phyloP scores from a whole-genome alignment of 2,888 invertebrate species.

The Lasius platythorax region DNA sequence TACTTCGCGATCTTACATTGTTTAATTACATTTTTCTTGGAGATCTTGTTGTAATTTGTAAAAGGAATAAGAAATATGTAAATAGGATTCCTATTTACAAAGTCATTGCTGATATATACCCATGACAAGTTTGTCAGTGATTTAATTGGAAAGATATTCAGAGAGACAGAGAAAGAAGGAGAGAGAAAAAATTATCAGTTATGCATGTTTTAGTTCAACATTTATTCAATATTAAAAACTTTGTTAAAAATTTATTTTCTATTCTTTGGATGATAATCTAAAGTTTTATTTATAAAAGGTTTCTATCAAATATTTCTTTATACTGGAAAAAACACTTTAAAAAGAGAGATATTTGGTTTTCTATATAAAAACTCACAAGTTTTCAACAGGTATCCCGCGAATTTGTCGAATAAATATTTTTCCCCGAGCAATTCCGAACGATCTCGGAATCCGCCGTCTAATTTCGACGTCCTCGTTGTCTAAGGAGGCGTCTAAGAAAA shows the following conservation, averaged over 20 bases:
- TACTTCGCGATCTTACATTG: neutral
- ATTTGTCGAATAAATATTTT: constrained; percentile 34
- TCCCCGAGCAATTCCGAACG: neutral
- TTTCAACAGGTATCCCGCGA: neutral
- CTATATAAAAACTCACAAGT: neutral
- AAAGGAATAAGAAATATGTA: neutral
- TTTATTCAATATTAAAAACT: neutral
- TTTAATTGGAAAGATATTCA: neutral
- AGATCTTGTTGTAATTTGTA: neutral
- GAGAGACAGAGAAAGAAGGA: neutral
- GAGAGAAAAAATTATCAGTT: too few species aligned
- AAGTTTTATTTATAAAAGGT: neutral
- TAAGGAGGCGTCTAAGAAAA: constrained; percentile 29
- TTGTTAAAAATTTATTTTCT: neutral
- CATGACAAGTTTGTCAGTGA: neutral
- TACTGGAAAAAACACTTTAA: neutral
- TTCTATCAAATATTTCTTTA: neutral
- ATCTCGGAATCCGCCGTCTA: constrained; percentile 22
- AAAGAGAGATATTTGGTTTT: neutral
- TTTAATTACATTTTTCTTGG: neutral
- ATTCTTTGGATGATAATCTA: neutral
- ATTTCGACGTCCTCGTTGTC: constrained; percentile 21
- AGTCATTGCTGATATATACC: neutral
- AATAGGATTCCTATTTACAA: neutral
- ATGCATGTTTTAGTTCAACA: neutral